Base-by-base conservation (phyloP, 2,888 invertebrate genomes). In the Choristoneura rosaceana region DNA sequence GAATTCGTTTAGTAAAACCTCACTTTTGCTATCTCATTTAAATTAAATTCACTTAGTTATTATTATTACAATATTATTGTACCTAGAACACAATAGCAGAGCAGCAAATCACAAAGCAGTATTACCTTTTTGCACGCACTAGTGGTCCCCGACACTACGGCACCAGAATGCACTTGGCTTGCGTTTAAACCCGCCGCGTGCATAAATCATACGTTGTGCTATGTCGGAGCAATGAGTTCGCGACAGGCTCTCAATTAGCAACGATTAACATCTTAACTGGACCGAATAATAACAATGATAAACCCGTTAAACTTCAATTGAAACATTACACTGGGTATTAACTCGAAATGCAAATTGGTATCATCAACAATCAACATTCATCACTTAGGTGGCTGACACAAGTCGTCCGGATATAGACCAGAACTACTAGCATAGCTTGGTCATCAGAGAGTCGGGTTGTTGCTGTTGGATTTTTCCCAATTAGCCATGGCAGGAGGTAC, bases 321-420 rank as follows among this genome's bases (percentile, higher is more conserved):
- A 74, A 84, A 85, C 79, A 84, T 80, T 81, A 83, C 79, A 75
- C 76, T 78, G 78, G 66, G 73, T 78, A 75, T 78, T 76, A 71
- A 75, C 74, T 71, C 58, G 74, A 79, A 84, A 89, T 89, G 88
- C 87, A 89, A 87, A 89, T 87, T 88, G 86, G 87, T 88, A 74
- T 69, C 55, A 71, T 25, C 55, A 67, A 15, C 62, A 67, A 71
- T 25, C 55, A 67, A 15, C 62, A 67, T 41, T 63, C 52, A 52
- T 52, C 52, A 52, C 52, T 52, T 67, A 62, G 61, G 64, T 50
- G 59, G 34, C 17, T 41, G 66, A 67, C 55, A n/a, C 55, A 14
- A 45, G 45, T 60, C 60, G 59, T 17, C 60, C 55, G 45, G 50
- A 71, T 45, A 52, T 55, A 25, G 55, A 52, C 1, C 17, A 52